These are phyloP conservation scores for Varanus salvator DNA, from an alignment of 2,113 vertebrate genomes.

Conservation along the genomic window DNA sequence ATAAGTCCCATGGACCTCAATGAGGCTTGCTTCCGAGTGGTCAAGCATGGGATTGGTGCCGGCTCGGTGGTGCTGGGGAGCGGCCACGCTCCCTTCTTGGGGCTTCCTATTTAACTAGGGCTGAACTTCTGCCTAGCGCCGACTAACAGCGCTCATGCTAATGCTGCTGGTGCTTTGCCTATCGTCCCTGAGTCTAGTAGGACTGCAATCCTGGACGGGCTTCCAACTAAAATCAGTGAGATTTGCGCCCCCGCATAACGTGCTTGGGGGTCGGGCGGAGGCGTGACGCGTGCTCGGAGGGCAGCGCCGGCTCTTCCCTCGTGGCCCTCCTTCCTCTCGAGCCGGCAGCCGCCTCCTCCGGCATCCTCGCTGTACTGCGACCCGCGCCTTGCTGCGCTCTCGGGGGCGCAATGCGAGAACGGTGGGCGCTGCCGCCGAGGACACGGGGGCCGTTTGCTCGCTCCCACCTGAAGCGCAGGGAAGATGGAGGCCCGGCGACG, in stretches of 20 bases:
- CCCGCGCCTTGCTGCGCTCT: not conserved
- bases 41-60: no score
- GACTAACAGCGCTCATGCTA: not conserved
- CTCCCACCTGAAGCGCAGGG: not conserved
- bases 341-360: not conserved
- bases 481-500: not conserved
- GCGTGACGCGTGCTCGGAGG: not conserved
- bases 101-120: not conserved
- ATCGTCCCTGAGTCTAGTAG: not conserved
- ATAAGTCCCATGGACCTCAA: no score
- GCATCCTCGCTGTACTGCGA: not conserved
- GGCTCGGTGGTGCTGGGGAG: no score
- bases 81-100: not conserved
- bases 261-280: not conserved
- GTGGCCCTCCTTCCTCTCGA: no score
- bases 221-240: not conserved
- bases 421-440: not conserved
- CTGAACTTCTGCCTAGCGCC: not conserved
- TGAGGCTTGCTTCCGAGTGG: no score
- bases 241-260: not conserved
- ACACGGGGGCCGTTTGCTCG: not conserved
- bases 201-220: not conserved
- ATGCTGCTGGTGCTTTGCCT: not conserved
- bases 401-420: not conserved
- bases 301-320: no score